A percentile compares a stretch with the other conserved stretches of the same genome.
Conservation (phyloP, 2,797 vertebrate species). For the Molossus alvarezi region DNA sequence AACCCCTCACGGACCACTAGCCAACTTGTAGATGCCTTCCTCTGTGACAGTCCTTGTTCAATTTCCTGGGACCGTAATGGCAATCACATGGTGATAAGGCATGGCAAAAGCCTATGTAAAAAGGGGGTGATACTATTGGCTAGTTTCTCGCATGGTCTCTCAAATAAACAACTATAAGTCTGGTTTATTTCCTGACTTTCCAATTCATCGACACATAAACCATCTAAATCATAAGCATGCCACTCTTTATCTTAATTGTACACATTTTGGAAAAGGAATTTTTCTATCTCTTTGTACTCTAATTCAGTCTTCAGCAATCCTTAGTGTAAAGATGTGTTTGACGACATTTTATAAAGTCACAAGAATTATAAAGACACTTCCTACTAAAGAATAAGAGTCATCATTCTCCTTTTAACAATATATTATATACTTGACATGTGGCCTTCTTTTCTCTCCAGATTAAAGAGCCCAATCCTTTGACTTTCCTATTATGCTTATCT, state of each 20-base stretch:
- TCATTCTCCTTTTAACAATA: neutral
- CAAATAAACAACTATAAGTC: neutral
- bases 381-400: neutral
- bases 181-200: neutral
- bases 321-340: neutral
- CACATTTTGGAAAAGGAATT: constrained; percentile 8
- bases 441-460: neutral
- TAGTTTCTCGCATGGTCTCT: neutral
- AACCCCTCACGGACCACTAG: neutral
- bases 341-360: neutral
- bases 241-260: neutral
- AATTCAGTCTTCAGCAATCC: neutral
- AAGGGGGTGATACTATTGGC: neutral
- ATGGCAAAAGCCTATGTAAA: neutral
- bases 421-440: neutral
- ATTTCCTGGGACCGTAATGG: neutral
- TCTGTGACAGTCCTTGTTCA: neutral
- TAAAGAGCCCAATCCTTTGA: neutral
- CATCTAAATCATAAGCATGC: neutral
- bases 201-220: neutral
- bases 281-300: neutral
- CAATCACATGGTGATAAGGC: neutral
- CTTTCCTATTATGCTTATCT: neutral
- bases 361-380: constrained; percentile 38
- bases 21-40: neutral